Conservation (phyloP, 2,113 vertebrate species). For the Xerus inauris region DNA sequence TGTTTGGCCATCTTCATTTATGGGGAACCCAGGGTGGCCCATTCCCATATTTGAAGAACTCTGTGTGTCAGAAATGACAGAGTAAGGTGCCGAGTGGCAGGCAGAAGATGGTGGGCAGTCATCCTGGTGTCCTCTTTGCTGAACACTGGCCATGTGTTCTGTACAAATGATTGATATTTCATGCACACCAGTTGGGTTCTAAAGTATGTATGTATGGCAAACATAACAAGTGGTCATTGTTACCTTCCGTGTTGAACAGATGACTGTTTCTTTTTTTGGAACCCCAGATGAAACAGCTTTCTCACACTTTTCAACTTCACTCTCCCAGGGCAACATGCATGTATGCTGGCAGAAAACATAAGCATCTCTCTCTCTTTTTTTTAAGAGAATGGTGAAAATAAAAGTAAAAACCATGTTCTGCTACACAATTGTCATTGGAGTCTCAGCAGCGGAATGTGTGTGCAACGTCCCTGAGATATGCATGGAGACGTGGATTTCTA, state of each 20-base stretch:
- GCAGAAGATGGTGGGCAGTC: not conserved
- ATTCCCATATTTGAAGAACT: not conserved
- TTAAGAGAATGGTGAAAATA: conserved; percentile 11
- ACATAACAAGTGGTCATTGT: not conserved
- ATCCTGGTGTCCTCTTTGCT: not conserved
- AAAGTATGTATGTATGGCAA: not conserved
- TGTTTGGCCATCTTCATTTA: not conserved
- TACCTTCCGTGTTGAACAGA: not conserved
- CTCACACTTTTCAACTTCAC: not conserved
- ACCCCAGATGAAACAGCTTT: not conserved
- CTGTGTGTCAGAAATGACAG: not conserved
- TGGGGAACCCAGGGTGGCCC: not conserved
- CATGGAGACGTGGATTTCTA: not conserved
- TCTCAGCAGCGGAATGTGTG: not conserved
- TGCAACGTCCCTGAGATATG: not conserved
- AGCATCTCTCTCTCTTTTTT: not conserved
- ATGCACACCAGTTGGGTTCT: not conserved
- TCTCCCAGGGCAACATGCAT: not conserved
- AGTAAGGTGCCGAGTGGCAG: not conserved
- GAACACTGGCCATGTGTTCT: not conserved
- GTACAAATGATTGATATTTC: not conserved
- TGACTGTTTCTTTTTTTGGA: not conserved
- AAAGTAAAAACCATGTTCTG: conserved; percentile 18
- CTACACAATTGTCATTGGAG: not conserved
- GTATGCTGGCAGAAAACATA: not conserved